Evolutionary conservation across 2,113 vertebrate genomes (phyloP).

Genomic region (Panthera tigris): DNA sequence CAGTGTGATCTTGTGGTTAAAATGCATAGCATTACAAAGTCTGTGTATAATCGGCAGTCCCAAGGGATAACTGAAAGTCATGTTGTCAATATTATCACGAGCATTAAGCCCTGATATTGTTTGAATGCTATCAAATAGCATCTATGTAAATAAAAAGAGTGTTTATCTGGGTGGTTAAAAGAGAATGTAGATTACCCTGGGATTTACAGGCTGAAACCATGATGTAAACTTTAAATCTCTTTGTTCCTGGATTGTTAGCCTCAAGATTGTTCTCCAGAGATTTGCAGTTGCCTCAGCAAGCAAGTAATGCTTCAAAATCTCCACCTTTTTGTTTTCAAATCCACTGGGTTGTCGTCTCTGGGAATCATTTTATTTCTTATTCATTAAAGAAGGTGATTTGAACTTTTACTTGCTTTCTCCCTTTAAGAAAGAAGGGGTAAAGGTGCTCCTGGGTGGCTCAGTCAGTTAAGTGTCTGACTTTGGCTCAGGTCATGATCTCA

Average conservation of each 20-base stretch:
- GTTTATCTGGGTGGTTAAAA: constrained; percentile 65
- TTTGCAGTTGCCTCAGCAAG: constrained; percentile 12
- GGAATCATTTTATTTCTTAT: constrained; percentile 32
- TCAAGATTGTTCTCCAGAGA: constrained; percentile 57
- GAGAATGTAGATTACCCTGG: constrained; percentile 50
- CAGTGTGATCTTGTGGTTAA: constrained; percentile 25
- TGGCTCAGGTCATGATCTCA: too few species aligned
- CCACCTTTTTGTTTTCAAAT: constrained; percentile 10
- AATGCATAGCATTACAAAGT: constrained; percentile 28
- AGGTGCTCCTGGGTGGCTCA: too few species aligned
- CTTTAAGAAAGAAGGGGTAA: neutral
- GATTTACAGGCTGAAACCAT: constrained; percentile 65
- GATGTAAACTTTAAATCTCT: constrained; percentile 65
- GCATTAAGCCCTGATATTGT: constrained; percentile 59
- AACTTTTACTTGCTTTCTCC: constrained; percentile 3
- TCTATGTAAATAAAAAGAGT: constrained; percentile 71
- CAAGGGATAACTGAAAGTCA: constrained; percentile 37
- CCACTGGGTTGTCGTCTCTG: neutral
- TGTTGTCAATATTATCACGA: constrained; percentile 66
- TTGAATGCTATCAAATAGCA: constrained; percentile 69
- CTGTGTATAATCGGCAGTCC: constrained; percentile 45
- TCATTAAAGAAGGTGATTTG: neutral
- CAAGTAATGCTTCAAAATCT: constrained; percentile 13
- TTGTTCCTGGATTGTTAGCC: constrained; percentile 69
- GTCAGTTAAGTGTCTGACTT: too few species aligned